phyloP scores from a whole-genome alignment of 2,113 vertebrate genomes.

The Hippoglossus stenolepis region DNA sequence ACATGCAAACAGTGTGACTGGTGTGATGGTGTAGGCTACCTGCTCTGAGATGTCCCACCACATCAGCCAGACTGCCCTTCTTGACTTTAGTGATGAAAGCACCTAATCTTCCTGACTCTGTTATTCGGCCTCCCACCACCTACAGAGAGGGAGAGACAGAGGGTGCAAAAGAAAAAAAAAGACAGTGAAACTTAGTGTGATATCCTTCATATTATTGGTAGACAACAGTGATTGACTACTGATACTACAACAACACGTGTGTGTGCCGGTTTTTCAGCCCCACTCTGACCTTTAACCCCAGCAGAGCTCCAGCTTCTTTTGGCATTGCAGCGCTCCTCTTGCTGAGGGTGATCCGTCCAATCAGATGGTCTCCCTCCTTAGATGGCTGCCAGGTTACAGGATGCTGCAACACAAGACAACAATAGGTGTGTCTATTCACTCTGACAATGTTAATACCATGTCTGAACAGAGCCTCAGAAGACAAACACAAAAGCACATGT shows the following conservation, averaged over 20 bases:
- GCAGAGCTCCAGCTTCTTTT: slow-evolving; percentile 95
- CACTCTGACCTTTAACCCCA: slow-evolving; percentile 91
- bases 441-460: not conserved
- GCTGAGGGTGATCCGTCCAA: slow-evolving; percentile 97
- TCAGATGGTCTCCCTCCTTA: slow-evolving; percentile 97
- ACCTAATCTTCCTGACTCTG: slow-evolving; percentile 95
- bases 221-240: not conserved
- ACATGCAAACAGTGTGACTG: not conserved
- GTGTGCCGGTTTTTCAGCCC: not conserved
- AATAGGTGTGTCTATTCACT: too few relatives aligned
- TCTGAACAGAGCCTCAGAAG: too few relatives aligned
- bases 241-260: not conserved
- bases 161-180: slow-evolving; percentile 56
- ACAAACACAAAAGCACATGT: too few relatives aligned
- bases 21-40: slow-evolving; percentile 79
- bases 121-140: slow-evolving; percentile 98
- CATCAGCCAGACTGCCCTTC: slow-evolving; percentile 97
- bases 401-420: slow-evolving; percentile 82
- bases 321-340: slow-evolving; percentile 96
- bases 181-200: slow-evolving; percentile 10
- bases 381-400: slow-evolving; percentile 99
- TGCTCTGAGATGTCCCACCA: slow-evolving; percentile 97
- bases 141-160: slow-evolving; percentile 72
- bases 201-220: not conserved
- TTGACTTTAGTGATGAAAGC: slow-evolving; percentile 99